These are phyloP conservation scores for Latrodectus elegans DNA, from an alignment of 2,888 invertebrate species.

Conservation along the genomic window DNA sequence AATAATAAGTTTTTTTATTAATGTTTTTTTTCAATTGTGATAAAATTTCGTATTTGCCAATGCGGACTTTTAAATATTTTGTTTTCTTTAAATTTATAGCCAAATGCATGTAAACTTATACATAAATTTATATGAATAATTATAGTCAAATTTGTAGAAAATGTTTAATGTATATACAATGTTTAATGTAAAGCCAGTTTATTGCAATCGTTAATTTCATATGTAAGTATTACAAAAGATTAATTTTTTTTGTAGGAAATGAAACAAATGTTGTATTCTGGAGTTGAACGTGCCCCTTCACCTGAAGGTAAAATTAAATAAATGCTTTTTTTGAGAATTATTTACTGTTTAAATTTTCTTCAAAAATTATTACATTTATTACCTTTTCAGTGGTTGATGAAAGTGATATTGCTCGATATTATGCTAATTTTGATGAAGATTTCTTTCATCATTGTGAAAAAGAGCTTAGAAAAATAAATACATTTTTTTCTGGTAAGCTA, in stretches of 20 bases:
- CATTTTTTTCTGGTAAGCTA: constrained; percentile 91
- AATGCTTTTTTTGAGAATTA: background rate
- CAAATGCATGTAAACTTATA: too few relatives aligned
- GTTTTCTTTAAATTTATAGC: too few relatives aligned
- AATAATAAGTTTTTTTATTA: too few relatives aligned
- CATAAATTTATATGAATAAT: too few relatives aligned
- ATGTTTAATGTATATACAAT: too few relatives aligned
- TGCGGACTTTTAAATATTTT: too few relatives aligned
- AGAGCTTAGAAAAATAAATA: constrained; percentile 96
- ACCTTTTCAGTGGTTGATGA: constrained; percentile 84
- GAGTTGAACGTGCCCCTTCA: constrained; percentile 92
- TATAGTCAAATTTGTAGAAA: too few relatives aligned
- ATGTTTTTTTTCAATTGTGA: too few relatives aligned
- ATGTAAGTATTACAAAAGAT: background rate
- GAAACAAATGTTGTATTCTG: constrained; percentile 94
- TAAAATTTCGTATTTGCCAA: too few relatives aligned
- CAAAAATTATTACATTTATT: background rate
- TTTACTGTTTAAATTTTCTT: background rate
- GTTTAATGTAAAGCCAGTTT: too few relatives aligned
- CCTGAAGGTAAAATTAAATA: constrained; percentile 79
- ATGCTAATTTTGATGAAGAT: constrained; percentile 94
- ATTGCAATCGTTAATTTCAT: too few relatives aligned
- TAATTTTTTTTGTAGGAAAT: constrained; percentile 82
- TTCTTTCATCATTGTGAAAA: constrained; percentile 96
- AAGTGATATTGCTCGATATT: constrained; percentile 88